These are phyloP conservation scores for Clarias macrocephalus DNA, from an alignment of 2,113 vertebrate genomes.

Conservation along the genomic window DNA sequence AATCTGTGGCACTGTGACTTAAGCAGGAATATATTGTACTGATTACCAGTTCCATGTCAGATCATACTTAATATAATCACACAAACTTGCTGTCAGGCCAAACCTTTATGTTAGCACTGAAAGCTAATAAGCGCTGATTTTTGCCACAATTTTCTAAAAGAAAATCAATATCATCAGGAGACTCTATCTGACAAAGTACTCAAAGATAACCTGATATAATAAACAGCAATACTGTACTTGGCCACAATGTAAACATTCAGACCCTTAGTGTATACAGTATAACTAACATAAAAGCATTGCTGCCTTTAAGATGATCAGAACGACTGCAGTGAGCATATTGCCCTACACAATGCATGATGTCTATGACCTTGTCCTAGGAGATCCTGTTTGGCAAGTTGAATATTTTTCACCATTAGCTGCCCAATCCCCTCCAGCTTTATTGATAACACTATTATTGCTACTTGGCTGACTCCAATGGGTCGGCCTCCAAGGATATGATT, in stretches of 20 bases:
- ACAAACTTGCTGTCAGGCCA: neutral
- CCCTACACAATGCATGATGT: neutral
- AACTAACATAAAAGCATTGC: slow-evolving; percentile 25
- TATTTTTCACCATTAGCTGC: slow-evolving; percentile 17
- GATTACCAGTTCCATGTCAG: neutral
- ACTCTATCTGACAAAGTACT: slow-evolving; percentile 7
- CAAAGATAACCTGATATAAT: neutral
- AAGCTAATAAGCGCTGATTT: neutral
- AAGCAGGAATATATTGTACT: neutral
- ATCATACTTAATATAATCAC: slow-evolving; percentile 4
- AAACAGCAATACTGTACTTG: neutral
- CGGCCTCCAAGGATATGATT: neutral
- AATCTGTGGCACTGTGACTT: neutral
- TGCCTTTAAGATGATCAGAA: slow-evolving; percentile 27
- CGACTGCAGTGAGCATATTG: neutral
- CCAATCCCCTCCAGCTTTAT: neutral
- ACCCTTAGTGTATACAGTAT: neutral
- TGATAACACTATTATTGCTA: slow-evolving; percentile 29
- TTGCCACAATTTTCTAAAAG: slow-evolving; percentile 16
- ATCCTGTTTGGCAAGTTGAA: slow-evolving; percentile 4
- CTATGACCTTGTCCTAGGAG: slow-evolving; percentile 14
- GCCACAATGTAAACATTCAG: neutral
- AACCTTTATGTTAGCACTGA: slow-evolving; percentile 2
- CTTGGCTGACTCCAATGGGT: slow-evolving; percentile 1
- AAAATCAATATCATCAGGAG: slow-evolving; percentile 26